Conservation (phyloP, 2,888 invertebrate species). For the Trileptium ribeirensis region DNA sequence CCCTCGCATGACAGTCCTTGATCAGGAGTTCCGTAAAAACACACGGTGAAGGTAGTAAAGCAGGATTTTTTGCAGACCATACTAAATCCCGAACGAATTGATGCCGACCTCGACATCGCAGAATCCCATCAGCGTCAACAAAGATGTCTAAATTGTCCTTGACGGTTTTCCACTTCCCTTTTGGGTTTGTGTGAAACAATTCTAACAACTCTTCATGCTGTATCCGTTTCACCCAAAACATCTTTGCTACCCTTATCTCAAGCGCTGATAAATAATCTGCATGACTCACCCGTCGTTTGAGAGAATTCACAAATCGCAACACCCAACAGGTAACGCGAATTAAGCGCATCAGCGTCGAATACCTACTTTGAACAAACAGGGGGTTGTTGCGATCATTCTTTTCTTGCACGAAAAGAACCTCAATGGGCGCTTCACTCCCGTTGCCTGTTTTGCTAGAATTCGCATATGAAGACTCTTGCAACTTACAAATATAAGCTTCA, state of each 20-base stretch:
- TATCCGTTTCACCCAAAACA: neutral
- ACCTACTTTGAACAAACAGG: neutral
- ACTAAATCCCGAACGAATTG: neutral
- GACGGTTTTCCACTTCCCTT: neutral
- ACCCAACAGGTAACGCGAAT: neutral
- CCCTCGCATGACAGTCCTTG: neutral
- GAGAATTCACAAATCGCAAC: neutral
- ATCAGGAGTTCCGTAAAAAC: neutral
- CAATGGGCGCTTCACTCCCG: neutral
- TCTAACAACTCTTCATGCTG: neutral
- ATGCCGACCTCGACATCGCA: neutral
- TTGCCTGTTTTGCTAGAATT: neutral
- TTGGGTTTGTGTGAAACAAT: neutral
- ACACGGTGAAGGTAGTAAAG: neutral
- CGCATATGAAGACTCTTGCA: neutral
- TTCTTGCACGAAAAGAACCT: neutral
- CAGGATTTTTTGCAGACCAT: neutral
- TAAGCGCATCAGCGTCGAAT: neutral
- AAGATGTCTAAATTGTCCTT: neutral
- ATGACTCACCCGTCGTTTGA: neutral
- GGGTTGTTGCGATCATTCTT: neutral
- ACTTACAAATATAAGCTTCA: neutral
- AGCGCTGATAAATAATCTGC: neutral
- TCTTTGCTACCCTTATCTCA: neutral
- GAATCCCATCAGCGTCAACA: neutral